phyloP scores from a whole-genome alignment of 64 coral and sea anemone species.

The Trachythela sp. region DNA sequence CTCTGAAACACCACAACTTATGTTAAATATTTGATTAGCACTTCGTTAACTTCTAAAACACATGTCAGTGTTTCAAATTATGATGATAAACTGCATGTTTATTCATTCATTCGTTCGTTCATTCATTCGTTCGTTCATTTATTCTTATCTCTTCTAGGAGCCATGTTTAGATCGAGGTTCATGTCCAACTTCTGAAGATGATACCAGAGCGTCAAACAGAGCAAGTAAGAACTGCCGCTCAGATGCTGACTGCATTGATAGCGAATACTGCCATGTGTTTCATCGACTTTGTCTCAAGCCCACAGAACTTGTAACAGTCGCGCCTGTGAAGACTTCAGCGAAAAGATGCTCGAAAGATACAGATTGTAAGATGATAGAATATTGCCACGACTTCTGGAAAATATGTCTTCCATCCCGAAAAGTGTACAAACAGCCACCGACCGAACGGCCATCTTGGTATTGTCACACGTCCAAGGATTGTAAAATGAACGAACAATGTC shows the following conservation, averaged over 20 bases:
- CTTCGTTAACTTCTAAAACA: too few species aligned
- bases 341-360: not conserved
- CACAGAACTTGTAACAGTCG: constrained; percentile 22
- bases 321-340: constrained; percentile 17
- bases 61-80: too few species aligned
- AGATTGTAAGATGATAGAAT: constrained; percentile 35
- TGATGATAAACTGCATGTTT: too few species aligned
- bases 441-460: not conserved
- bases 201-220: not conserved
- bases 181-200: not conserved
- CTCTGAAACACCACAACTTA: too few species aligned
- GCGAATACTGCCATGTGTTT: constrained; percentile 40
- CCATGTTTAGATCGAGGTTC: not conserved
- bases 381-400: constrained; percentile 38
- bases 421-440: not conserved
- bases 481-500: constrained; percentile 39
- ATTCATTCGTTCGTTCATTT: too few species aligned
- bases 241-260: constrained; percentile 33
- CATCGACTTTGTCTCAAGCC: constrained; percentile 21
- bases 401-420: constrained; percentile 20
- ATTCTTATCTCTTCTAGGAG: not conserved
- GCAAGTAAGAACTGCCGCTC: not conserved
- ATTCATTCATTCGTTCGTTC: too few species aligned
- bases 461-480: constrained; percentile 24
- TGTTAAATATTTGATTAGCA: too few species aligned